Conservation (phyloP, 2,797 vertebrate genomes). For the Tokudaia muenninki region DNA sequence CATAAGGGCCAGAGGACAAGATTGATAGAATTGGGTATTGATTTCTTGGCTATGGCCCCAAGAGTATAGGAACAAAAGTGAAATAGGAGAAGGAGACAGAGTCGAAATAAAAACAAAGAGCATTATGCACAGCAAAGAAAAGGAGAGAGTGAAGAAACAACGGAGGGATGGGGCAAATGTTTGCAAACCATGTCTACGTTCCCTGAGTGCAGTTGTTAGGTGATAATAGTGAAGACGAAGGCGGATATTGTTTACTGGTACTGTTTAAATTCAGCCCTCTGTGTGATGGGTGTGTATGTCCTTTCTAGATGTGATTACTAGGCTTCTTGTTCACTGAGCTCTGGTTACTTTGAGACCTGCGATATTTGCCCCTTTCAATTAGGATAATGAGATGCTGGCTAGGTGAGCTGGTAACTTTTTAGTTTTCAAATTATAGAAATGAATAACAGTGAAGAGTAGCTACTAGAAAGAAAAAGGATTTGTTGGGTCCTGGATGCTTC, state of each 20-base stretch:
- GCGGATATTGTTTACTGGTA: background rate
- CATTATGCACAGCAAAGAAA: background rate
- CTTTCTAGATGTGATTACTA: background rate
- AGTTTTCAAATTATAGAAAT: slow-evolving; percentile 27
- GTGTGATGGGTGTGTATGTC: background rate
- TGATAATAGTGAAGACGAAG: background rate
- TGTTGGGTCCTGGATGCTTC: background rate
- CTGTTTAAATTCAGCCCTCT: background rate
- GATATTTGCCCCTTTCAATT: slow-evolving; percentile 16
- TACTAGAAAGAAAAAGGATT: slow-evolving; percentile 29
- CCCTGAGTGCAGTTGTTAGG: background rate
- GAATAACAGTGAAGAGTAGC: slow-evolving; percentile 22
- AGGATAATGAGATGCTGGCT: background rate
- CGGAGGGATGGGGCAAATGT: background rate
- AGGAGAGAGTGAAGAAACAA: background rate
- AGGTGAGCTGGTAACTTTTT: background rate
- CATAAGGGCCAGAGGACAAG: background rate
- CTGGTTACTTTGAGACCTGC: background rate
- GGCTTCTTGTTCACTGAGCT: slow-evolving; percentile 25
- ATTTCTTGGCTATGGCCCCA: background rate
- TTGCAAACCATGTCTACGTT: background rate
- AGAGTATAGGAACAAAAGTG: background rate
- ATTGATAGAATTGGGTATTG: background rate
- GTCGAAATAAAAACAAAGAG: background rate
- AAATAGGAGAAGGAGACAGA: background rate